Evolutionary conservation across 1,140 invertebrate species (phyloP).

Genomic region (Leptestheria dahalacensis): DNA sequence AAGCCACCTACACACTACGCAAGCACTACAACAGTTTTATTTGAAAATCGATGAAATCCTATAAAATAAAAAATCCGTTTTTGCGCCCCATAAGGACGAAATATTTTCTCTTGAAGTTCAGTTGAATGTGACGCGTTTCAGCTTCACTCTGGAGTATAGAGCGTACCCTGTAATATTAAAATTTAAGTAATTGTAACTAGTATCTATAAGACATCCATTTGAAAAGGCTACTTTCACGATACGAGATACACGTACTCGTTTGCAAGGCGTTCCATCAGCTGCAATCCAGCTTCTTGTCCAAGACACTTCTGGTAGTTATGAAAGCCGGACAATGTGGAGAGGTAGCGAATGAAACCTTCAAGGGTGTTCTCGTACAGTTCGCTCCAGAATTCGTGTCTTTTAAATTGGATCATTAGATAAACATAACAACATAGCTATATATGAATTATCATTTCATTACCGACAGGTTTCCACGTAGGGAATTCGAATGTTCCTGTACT

Average conservation of each 20-base stretch:
- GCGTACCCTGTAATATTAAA: constrained; percentile 8
- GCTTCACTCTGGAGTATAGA: not conserved
- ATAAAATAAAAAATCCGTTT: too few species aligned
- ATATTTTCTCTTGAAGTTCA: constrained; percentile 12
- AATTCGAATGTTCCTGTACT: constrained; percentile 11
- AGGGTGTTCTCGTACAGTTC: constrained; percentile 12
- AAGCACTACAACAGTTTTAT: too few species aligned
- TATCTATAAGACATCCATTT: not conserved
- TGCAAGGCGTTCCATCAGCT: constrained; percentile 17
- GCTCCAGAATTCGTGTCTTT: constrained; percentile 17
- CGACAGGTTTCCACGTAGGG: constrained; percentile 13
- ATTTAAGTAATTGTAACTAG: too few species aligned
- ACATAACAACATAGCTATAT: not conserved
- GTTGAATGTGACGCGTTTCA: not conserved
- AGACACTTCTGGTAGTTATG: constrained; percentile 17
- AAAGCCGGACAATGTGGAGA: constrained; percentile 19
- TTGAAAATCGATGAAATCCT: too few species aligned
- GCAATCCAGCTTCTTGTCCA: constrained; percentile 14
- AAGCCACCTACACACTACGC: too few species aligned
- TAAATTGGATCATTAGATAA: not conserved
- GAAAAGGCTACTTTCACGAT: not conserved
- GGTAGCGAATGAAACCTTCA: constrained; percentile 17
- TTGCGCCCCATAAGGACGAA: constrained; percentile 16
- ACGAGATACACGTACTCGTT: constrained; percentile 16
- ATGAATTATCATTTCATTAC: not conserved